Percentiles rank a stretch among this genome's conserved stretches.
These are phyloP conservation scores for Patiria miniata DNA, from an alignment of 35 echinoderm and acorn worm species.

Conservation along the genomic window DNA sequence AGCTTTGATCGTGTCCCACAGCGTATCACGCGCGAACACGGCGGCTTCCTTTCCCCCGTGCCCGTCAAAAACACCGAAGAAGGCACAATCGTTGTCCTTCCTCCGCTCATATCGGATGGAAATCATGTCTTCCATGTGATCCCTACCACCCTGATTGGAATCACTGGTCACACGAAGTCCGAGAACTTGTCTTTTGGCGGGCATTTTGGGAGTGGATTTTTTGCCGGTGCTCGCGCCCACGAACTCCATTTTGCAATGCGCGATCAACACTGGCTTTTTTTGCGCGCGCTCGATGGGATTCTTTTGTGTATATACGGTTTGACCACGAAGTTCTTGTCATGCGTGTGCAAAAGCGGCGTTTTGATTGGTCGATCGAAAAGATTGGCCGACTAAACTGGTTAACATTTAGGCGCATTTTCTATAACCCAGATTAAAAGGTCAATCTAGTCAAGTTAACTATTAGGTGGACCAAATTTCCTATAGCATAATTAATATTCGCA, in stretches of 20 bases:
- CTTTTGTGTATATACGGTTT: conserved; percentile 10
- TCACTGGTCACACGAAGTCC: conserved; percentile 86
- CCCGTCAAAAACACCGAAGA: conserved; percentile 93
- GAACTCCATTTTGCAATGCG: conserved; percentile 38
- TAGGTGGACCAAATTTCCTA: no score
- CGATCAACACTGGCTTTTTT: not conserved
- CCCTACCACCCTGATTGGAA: conserved; percentile 88
- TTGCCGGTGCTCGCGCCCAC: conserved; percentile 31
- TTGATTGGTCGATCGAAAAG: not conserved
- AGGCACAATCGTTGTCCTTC: conserved; percentile 74
- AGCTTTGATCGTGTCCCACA: conserved; percentile 96
- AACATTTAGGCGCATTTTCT: not conserved
- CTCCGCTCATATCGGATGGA: conserved; percentile 80
- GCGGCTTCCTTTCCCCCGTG: conserved; percentile 94
- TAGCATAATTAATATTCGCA: no score
- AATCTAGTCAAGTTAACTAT: no score
- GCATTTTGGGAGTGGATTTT: conserved; percentile 62
- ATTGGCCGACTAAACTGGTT: not conserved
- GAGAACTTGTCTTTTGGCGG: conserved; percentile 62
- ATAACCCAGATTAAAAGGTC: conserved; percentile 8
- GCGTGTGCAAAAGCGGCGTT: not conserved
- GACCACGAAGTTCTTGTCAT: not conserved
- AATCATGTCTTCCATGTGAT: conserved; percentile 93
- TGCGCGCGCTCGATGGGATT: conserved; percentile 9
- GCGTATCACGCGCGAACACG: conserved; percentile 86